Conservation (phyloP, 2,888 invertebrate genomes). For the Malthinus seriepunctatus region DNA sequence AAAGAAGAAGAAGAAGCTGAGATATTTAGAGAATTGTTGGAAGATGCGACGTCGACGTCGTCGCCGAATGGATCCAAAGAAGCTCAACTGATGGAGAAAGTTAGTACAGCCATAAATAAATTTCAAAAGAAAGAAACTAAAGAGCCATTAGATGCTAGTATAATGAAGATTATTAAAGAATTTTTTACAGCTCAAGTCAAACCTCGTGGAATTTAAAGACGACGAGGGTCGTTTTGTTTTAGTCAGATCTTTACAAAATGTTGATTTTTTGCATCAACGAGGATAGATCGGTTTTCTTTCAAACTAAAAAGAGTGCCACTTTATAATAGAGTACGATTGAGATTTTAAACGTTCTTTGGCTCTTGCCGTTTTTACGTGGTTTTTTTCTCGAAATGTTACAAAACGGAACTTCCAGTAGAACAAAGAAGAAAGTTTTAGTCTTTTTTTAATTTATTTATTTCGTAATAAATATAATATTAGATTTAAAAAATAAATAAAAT, state of each 20-base stretch:
- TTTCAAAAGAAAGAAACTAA: constrained; percentile 45
- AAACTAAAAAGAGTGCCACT: no score
- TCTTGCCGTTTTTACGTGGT: no score
- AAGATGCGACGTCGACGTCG: constrained; percentile 39
- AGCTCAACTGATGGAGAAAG: constrained; percentile 41
- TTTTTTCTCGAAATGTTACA: no score
- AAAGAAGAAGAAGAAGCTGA: constrained; percentile 44
- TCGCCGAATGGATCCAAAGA: constrained; percentile 34
- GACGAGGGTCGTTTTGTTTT: constrained; percentile 5
- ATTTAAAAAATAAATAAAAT: constrained; percentile 1
- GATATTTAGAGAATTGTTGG: constrained; percentile 47
- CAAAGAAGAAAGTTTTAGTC: neutral
- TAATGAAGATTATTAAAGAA: constrained; percentile 48
- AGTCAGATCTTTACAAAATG: constrained; percentile 7
- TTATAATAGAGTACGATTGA: no score
- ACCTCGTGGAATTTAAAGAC: constrained; percentile 10
- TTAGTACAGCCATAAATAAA: constrained; percentile 48
- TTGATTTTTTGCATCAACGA: neutral
- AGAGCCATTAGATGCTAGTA: constrained; percentile 45
- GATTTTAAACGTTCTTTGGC: no score
- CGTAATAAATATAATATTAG: constrained; percentile 6
- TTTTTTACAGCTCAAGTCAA: constrained; percentile 48
- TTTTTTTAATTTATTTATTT: constrained; percentile 15
- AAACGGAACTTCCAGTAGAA: no score
- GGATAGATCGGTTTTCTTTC: no score